These are phyloP conservation scores for Rambutsinella grinnellia DNA, from an alignment of 2,888 invertebrate species.

Conservation along the genomic window DNA sequence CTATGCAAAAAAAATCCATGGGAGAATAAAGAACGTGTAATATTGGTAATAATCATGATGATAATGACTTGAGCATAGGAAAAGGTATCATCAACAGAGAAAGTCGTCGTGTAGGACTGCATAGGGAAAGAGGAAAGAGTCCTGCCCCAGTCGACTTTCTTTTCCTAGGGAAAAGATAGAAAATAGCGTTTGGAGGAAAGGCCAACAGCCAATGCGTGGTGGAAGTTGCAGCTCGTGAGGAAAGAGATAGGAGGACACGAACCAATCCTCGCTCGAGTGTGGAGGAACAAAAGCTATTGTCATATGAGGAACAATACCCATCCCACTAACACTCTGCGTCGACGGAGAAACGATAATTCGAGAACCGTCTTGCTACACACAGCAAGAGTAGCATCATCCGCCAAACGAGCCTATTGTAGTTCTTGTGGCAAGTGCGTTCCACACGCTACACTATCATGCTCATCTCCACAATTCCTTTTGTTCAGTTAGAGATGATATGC, in stretches of 20 bases:
- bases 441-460: background rate
- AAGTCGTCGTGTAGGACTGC: background rate
- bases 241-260: slow-evolving; percentile 26
- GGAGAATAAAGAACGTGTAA: background rate
- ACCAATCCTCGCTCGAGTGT: slow-evolving; percentile 49
- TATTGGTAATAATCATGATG: background rate
- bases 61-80: background rate
- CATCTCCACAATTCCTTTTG: background rate
- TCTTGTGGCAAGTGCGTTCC: background rate
- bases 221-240: slow-evolving; percentile 1
- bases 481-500: background rate
- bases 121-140: background rate
- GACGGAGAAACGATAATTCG: background rate
- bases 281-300: slow-evolving; percentile 61
- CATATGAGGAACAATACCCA: slow-evolving; percentile 59
- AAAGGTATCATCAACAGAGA: background rate
- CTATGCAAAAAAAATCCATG: background rate
- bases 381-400: background rate
- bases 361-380: background rate
- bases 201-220: slow-evolving; percentile 2
- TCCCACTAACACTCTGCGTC: slow-evolving; percentile 20
- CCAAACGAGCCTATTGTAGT: background rate
- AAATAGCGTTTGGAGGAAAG: too few relatives aligned
- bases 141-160: background rate
- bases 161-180: background rate